phyloP scores from a whole-genome alignment of 1,140 invertebrate species.

The Neodiprion pinetum region DNA sequence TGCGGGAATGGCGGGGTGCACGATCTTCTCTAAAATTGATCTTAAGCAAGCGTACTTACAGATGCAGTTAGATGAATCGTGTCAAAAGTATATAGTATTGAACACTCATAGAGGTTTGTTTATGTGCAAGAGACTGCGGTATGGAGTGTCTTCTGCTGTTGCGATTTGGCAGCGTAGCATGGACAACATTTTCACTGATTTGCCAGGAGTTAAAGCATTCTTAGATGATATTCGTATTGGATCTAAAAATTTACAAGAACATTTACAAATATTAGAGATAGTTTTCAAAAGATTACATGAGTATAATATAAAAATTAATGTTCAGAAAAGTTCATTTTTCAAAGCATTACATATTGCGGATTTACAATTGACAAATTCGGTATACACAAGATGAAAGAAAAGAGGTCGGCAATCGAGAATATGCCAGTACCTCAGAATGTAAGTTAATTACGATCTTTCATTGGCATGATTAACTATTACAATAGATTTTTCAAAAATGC shows the following conservation, averaged over 20 bases:
- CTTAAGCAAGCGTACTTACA: conserved; percentile 50
- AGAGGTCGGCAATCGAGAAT: conserved; percentile 31
- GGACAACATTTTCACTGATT: conserved; percentile 38
- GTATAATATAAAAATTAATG: conserved; percentile 35
- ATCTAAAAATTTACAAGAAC: conserved; percentile 10
- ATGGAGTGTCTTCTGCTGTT: conserved; percentile 42
- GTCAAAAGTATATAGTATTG: conserved; percentile 40
- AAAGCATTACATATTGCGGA: conserved; percentile 40
- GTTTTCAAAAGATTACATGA: conserved; percentile 33
- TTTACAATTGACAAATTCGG: conserved; percentile 38
- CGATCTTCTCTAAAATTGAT: conserved; percentile 47
- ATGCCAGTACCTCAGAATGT: conserved; percentile 27
- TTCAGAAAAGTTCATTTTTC: conserved; percentile 28
- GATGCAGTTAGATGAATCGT: conserved; percentile 38
- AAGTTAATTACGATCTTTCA: conserved; percentile 34
- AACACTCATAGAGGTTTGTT: conserved; percentile 46
- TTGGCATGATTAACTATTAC: conserved; percentile 44
- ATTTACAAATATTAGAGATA: conserved; percentile 30
- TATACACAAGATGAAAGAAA: conserved; percentile 27
- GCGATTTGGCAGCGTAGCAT: conserved; percentile 46
- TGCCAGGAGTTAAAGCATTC: conserved; percentile 37
- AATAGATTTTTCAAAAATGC: conserved; percentile 34
- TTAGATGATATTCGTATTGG: conserved; percentile 47
- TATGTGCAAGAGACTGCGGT: conserved; percentile 38
- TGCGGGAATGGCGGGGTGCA: conserved; percentile 38